Conservation (phyloP, 2,797 vertebrate species). For the Catharus ustulatus region DNA sequence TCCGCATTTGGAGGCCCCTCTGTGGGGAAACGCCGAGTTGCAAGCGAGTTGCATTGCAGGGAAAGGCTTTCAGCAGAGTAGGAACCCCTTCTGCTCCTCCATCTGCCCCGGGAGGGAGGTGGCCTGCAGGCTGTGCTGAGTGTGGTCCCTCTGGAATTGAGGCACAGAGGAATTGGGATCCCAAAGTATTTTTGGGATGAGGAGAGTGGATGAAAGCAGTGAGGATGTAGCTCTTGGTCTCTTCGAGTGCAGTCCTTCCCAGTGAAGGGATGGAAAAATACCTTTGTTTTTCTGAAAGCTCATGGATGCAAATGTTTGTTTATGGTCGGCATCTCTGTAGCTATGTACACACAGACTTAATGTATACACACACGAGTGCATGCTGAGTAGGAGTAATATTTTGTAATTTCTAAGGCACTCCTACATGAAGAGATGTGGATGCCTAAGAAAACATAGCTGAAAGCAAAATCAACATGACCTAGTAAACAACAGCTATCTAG, state of each 20-base stretch:
- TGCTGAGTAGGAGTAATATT: slow-evolving; percentile 62
- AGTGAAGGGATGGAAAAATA: not conserved
- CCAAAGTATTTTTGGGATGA: not conserved
- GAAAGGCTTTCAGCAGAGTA: not conserved
- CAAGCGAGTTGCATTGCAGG: not conserved
- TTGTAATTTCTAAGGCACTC: slow-evolving; percentile 56
- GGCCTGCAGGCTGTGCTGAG: not conserved
- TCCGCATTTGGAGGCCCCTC: slow-evolving; percentile 53
- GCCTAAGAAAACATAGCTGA: slow-evolving; percentile 59
- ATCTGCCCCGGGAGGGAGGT: not conserved
- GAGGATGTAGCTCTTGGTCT: not conserved
- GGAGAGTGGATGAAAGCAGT: not conserved
- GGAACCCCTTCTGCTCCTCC: not conserved
- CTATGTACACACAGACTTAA: slow-evolving; percentile 33
- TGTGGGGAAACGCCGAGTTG: slow-evolving; percentile 57
- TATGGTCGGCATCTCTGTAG: slow-evolving; percentile 47
- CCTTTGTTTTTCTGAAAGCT: slow-evolving; percentile 36
- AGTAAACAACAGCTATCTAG: slow-evolving; percentile 60
- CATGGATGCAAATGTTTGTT: slow-evolving; percentile 32
- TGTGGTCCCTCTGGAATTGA: not conserved
- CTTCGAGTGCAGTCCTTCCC: not conserved
- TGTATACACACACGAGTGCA: slow-evolving; percentile 26
- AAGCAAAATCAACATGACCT: slow-evolving; percentile 59
- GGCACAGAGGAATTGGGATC: accelerated
- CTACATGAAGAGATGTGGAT: slow-evolving; percentile 52